Evolutionary conservation across 2,797 vertebrate genomes (phyloP).

Genomic region (Hippocampus kuda): DNA sequence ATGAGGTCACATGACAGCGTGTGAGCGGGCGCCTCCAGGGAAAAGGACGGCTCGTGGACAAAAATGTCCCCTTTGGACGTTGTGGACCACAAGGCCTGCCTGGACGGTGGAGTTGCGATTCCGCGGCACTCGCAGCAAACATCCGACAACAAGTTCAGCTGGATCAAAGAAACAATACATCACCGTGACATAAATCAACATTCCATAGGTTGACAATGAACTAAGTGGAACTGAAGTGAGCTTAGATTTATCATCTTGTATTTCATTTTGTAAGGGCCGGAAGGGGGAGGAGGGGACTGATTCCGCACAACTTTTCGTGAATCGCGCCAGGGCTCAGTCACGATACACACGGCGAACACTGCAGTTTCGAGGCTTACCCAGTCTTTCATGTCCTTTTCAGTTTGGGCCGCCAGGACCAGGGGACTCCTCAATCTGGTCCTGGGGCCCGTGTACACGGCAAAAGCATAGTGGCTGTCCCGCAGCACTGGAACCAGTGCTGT

Average conservation of each 20-base stretch:
- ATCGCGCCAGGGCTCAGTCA: too few relatives aligned
- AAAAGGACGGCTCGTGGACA: conserved; percentile 80
- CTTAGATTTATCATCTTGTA: too few relatives aligned
- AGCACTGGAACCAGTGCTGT: conserved; percentile 85
- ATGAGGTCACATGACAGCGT: conserved; percentile 79
- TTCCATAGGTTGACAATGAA: too few relatives aligned
- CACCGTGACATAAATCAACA: neutral
- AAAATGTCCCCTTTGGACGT: conserved; percentile 93
- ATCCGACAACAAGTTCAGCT: conserved; percentile 81
- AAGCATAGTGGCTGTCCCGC: conserved; percentile 78
- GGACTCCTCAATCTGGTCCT: conserved; percentile 86
- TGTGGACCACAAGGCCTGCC: conserved; percentile 86
- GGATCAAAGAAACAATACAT: neutral
- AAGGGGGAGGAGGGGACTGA: too few relatives aligned
- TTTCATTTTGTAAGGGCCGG: too few relatives aligned
- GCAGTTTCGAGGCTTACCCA: conserved; percentile 71
- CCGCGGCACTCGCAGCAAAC: conserved; percentile 83
- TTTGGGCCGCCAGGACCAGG: conserved; percentile 77
- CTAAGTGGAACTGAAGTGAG: too few relatives aligned
- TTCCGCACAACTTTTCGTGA: too few relatives aligned
- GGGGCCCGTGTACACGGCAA: conserved; percentile 85
- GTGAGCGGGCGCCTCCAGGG: conserved; percentile 72
- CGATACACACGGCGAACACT: too few relatives aligned
- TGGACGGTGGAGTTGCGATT: conserved; percentile 74
- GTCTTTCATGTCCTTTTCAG: conserved; percentile 84